phyloP scores from a whole-genome alignment of 1,140 invertebrate genomes.

The Drosophila gunungcola region DNA sequence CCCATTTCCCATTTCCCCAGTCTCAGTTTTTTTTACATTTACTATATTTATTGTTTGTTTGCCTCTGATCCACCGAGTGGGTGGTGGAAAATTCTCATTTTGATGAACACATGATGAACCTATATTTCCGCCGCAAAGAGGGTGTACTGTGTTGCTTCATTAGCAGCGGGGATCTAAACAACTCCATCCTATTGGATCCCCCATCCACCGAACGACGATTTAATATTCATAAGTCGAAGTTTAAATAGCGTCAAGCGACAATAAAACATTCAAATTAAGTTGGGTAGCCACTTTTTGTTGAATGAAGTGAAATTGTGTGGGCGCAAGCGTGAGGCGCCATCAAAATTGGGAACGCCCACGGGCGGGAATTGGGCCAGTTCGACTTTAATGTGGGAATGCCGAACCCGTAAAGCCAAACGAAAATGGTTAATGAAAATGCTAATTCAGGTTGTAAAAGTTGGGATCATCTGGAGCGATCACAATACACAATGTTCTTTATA shows the following conservation, averaged over 20 bases:
- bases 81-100: conserved; percentile 46
- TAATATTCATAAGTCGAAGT: conserved; percentile 71
- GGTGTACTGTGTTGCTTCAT: conserved; percentile 47
- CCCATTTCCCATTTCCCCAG: conserved; percentile 11
- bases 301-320: conserved; percentile 57
- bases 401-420: conserved; percentile 55
- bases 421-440: conserved; percentile 62
- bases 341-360: conserved; percentile 45
- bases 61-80: conserved; percentile 24
- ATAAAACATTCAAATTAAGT: conserved; percentile 70
- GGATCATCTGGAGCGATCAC: conserved; percentile 31
- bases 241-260: conserved; percentile 66
- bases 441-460: conserved; percentile 32
- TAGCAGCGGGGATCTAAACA: conserved; percentile 36
- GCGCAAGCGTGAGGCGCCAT: conserved; percentile 73
- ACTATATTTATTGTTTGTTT: conserved; percentile 67
- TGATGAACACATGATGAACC: conserved; percentile 41
- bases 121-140: conserved; percentile 19
- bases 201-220: conserved; percentile 1
- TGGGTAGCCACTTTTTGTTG: conserved; percentile 3
- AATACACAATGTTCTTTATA: conserved; percentile 1
- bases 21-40: conserved; percentile 47
- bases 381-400: conserved; percentile 51
- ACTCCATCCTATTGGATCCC: conserved; percentile 18
- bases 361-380: conserved; percentile 24